Evolutionary conservation across 2,888 invertebrate species (phyloP).

Genomic region (Drosophila neonasuta): DNA sequence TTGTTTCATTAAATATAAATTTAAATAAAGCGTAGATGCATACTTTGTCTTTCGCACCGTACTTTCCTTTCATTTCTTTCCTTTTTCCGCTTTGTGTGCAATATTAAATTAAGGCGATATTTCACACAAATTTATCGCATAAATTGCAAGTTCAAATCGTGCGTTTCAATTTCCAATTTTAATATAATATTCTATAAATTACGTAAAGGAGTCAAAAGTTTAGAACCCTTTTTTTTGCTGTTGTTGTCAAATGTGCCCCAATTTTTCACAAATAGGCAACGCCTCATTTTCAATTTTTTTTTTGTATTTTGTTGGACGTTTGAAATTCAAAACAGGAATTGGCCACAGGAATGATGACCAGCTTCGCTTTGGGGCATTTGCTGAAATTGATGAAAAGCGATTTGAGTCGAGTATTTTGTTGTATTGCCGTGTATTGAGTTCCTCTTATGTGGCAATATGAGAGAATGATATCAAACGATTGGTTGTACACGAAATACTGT

Average conservation of each 20-base stretch:
- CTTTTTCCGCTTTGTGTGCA: slow-evolving; percentile 10
- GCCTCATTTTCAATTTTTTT: neutral
- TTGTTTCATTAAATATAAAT: slow-evolving; percentile 50
- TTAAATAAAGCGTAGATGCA: slow-evolving; percentile 15
- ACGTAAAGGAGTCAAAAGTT: slow-evolving; percentile 23
- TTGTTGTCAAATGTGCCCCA: slow-evolving; percentile 36
- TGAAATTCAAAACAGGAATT: slow-evolving; percentile 54
- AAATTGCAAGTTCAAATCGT: slow-evolving; percentile 1
- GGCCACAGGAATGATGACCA: slow-evolving; percentile 16
- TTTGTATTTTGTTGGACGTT: slow-evolving; percentile 7
- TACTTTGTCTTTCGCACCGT: slow-evolving; percentile 10
- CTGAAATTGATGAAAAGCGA: slow-evolving; percentile 50
- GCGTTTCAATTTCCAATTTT: slow-evolving; percentile 28
- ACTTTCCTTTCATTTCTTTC: slow-evolving; percentile 2
- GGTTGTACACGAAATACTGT: slow-evolving; percentile 11
- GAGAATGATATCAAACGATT: slow-evolving; percentile 45
- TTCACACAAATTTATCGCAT: slow-evolving; percentile 23
- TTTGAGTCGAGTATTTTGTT: slow-evolving; percentile 33
- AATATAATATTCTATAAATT: slow-evolving; percentile 36
- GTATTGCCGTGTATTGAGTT: slow-evolving; percentile 6
- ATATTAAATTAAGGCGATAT: slow-evolving; percentile 30
- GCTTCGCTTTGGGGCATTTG: slow-evolving; percentile 3
- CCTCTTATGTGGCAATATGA: slow-evolving; percentile 25
- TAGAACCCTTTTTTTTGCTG: slow-evolving; percentile 5
- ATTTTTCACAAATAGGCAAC: slow-evolving; percentile 35